Evolutionary conservation across 30 jellyfish, hydroid and myxozoan species (phyloP), one percentile per base, ranked within the genome.

Genomic region (Catostylus mosaicus): DNA sequence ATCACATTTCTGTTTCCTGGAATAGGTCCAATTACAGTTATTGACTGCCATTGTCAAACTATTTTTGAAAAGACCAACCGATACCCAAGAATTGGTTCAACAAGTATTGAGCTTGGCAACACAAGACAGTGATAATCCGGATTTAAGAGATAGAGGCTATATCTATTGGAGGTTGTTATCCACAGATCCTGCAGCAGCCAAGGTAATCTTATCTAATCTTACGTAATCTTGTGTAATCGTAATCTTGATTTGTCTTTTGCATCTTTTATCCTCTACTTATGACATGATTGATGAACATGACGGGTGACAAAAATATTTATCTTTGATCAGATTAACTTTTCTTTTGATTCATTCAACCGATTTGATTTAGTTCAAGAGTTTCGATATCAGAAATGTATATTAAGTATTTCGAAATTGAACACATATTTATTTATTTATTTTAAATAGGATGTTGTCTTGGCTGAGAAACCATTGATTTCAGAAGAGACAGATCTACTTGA

Each of bases 141-240:
- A 95, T 82, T 73, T 95, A 27, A 76, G 99, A 19, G 99, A 95
- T 83, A 94, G 99, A 20, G 97, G 99, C 20, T 89, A 89, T 45
- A 95, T 95, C 36, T 95, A 95, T 60, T 95, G 99, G 97, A 70
- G 99, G 56, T 83, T 95, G 81, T 63, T 95, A 18, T 89, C 98
- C 29, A 95, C 98, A n/a, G 99, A 95, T 83, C 98, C 98, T 18
- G 98, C 97, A 1, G 98, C 99, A 9, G 99, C 99, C 0, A 89
- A 91, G 96, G 98, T 93, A 16, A 23, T 48, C 24, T 48, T n/a
- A n/a, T n/a, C n/a, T n/a, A n/a, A n/a, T n/a, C n/a, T n/a, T n/a
- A n/a, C n/a, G n/a, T n/a, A n/a, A n/a, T n/a, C n/a, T n/a, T n/a
- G n/a, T n/a, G n/a, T n/a, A n/a, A n/a, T n/a, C n/a, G n/a, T n/a